Evolutionary conservation across 1,140 invertebrate genomes (phyloP), one percentile per base, ranked within the genome.

Genomic region (Stegodyphus mimosarum): DNA sequence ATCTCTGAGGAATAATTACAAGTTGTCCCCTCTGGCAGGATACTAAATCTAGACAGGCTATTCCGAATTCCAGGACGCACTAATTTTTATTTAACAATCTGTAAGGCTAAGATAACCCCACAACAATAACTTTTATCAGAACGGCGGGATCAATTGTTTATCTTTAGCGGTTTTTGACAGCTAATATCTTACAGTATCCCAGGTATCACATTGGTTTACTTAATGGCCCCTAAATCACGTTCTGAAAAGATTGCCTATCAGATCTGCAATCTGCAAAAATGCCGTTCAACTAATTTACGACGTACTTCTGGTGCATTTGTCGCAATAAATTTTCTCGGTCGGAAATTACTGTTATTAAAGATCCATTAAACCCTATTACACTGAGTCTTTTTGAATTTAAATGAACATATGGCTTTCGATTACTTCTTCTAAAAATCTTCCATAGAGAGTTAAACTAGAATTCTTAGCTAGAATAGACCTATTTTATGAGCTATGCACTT

Each of bases 81-180:
- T 81, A 81, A 81, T 81, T 71, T 81, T 72, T 72, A 72, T 69
- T 81, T 71, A 71, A 72, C 78, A 81, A 81, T 81, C 78, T 81
- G 78, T 72, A 70, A 52, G 50, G 10, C 52, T 64, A n/a, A 81
- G 78, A 81, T 81, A 81, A 81, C 78, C 17, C 63, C 33, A 48
- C 53, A 60, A 70, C 66, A 81, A 81, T 81, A 81, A 81, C 66
- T 81, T 81, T 71, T 81, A 81, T 81, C 78, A 63, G 51, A 55
- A 63, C 33, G 69, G 52, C 69, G 17, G 67, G 48, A 81, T 81
- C 52, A 50, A 81, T 81, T 81, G 67, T 81, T 60, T 81, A 81
- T 81, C 78, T 81, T 81, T 60, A 72, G 52, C 78, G 33, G 18
- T 60, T 72, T 69, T 72, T 81, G 78, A 81, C 78, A 81, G 78